Percentiles rank a stretch among this genome's conserved stretches.
phyloP scores from a whole-genome alignment of 2,888 invertebrate genomes.

The Acanthosoma haemorrhoidale region DNA sequence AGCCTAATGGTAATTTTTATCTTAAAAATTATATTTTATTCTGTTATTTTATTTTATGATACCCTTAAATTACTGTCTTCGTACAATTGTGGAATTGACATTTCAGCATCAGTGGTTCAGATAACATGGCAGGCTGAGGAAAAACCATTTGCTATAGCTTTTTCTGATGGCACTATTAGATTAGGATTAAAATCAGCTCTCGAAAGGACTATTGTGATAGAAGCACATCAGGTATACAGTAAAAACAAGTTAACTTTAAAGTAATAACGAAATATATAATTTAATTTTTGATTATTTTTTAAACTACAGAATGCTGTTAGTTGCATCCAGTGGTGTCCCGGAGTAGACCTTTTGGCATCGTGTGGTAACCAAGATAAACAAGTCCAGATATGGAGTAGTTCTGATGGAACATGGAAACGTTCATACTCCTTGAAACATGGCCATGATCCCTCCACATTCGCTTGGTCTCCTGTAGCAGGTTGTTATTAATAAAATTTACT shows the following conservation, averaged over 20 bases:
- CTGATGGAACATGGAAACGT: constrained; percentile 47
- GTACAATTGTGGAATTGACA: too few species aligned
- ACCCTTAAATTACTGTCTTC: background rate
- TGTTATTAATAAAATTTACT: too few species aligned
- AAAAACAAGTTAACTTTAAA: background rate
- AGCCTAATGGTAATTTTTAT: constrained; percentile 44
- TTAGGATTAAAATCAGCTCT: constrained; percentile 47
- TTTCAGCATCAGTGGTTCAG: constrained; percentile 51
- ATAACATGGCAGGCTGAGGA: constrained; percentile 56
- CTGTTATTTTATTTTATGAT: background rate
- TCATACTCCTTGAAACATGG: constrained; percentile 49
- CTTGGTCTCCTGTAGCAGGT: constrained; percentile 54
- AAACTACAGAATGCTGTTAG: constrained; percentile 45
- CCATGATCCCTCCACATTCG: constrained; percentile 49
- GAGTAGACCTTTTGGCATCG: constrained; percentile 50
- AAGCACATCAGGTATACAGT: constrained; percentile 46
- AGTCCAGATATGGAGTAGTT: constrained; percentile 44
- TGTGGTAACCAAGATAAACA: constrained; percentile 50
- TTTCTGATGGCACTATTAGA: constrained; percentile 52
- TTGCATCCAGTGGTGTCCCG: constrained; percentile 51
- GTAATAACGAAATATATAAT: background rate
- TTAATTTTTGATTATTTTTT: background rate
- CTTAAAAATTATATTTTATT: background rate
- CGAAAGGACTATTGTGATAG: constrained; percentile 45
- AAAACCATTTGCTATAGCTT: constrained; percentile 53